A percentile compares a stretch with the other conserved stretches of the same genome.
phyloP scores from a whole-genome alignment of 2,797 vertebrate species.

The Gallinago nigripennis region DNA sequence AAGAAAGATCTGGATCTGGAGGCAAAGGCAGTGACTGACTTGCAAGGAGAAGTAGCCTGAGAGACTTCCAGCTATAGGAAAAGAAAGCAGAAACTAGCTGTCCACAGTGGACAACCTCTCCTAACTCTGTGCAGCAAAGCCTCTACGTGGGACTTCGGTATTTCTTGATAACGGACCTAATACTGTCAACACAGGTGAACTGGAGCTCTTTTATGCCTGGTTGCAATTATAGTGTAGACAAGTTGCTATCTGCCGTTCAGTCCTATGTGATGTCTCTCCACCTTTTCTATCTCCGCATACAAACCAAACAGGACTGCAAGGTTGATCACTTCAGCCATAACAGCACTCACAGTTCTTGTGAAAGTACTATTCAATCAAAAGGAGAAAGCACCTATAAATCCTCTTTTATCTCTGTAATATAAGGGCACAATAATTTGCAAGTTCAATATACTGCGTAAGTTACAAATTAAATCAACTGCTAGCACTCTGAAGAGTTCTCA shows the following conservation, averaged over 20 bases:
- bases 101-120: background rate
- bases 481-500: slow-evolving; percentile 5
- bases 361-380: background rate
- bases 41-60: background rate
- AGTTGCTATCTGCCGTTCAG: background rate
- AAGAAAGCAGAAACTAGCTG: background rate
- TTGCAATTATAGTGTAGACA: background rate
- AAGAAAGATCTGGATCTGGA: background rate
- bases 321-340: background rate
- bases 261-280: background rate
- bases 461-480: slow-evolving; percentile 27
- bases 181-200: background rate
- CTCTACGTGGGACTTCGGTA: fast-evolving
- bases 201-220: background rate
- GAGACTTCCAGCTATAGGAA: background rate
- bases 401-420: background rate
- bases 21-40: background rate
- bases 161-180: background rate
- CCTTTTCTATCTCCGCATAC: fast-evolving
- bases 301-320: background rate
- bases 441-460: background rate
- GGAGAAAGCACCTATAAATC: background rate
- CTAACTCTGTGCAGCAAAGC: background rate
- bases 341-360: background rate
- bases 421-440: background rate